phyloP scores from a whole-genome alignment of 2,797 vertebrate species.

The Semotilus atromaculatus region DNA sequence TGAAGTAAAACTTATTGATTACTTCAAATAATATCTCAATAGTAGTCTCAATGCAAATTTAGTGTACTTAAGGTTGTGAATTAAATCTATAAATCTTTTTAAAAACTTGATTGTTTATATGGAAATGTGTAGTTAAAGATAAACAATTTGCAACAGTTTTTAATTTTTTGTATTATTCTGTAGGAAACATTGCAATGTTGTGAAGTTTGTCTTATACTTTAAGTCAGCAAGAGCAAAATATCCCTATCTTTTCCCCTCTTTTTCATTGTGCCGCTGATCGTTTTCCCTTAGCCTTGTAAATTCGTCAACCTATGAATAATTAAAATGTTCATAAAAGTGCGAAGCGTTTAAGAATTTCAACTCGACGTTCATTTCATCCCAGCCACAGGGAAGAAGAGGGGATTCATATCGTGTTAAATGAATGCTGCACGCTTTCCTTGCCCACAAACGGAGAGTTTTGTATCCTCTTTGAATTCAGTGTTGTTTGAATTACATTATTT shows the following conservation, averaged over 20 bases:
- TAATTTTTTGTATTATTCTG: too few relatives aligned
- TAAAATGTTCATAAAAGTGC: constrained; percentile 68
- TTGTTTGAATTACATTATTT: constrained; percentile 17
- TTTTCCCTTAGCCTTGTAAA: constrained; percentile 53
- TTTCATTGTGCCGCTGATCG: constrained; percentile 53
- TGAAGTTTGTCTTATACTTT: background rate
- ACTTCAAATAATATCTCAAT: background rate
- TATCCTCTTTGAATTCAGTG: constrained; percentile 9
- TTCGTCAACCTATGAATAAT: constrained; percentile 72
- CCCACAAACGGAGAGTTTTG: constrained; percentile 2
- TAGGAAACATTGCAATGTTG: background rate
- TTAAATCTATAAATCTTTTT: too few relatives aligned
- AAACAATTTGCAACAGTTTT: background rate
- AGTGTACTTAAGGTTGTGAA: background rate
- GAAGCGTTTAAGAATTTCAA: constrained; percentile 68
- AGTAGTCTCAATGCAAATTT: background rate
- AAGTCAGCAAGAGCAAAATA: background rate
- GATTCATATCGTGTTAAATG: background rate
- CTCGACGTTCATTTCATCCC: constrained; percentile 47
- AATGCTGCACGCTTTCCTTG: background rate
- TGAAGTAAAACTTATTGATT: background rate
- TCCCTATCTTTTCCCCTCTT: background rate
- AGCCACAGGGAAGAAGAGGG: constrained; percentile 20
- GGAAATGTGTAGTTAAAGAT: background rate
- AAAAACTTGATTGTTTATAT: background rate